Evolutionary conservation across 2,113 vertebrate species (phyloP).

Genomic region (Scatophagus argus): DNA sequence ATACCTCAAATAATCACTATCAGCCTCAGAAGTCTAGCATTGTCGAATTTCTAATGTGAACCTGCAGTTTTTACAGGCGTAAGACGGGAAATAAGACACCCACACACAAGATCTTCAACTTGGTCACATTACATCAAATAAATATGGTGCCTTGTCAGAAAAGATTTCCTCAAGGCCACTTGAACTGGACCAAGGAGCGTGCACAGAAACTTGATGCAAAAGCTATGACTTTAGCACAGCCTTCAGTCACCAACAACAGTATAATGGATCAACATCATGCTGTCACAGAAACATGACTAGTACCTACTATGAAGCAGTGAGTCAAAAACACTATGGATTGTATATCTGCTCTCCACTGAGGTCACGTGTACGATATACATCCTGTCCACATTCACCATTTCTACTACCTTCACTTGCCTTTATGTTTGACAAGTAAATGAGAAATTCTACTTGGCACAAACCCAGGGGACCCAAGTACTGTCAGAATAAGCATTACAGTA

Average conservation of each 20-base stretch:
- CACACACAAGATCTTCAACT: background rate
- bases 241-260: background rate
- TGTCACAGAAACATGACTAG: slow-evolving; percentile 18
- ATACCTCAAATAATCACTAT: background rate
- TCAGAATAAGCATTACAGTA: slow-evolving; percentile 15
- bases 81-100: background rate
- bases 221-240: background rate
- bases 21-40: background rate
- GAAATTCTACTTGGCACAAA: slow-evolving; percentile 26
- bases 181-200: background rate
- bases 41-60: background rate
- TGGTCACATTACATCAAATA: slow-evolving; percentile 30
- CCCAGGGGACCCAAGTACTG: slow-evolving; percentile 33
- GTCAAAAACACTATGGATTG: background rate
- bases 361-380: background rate
- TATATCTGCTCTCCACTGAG: slow-evolving; percentile 6
- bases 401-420: background rate
- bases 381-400: slow-evolving; percentile 2
- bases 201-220: slow-evolving; percentile 8
- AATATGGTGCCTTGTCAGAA: slow-evolving; percentile 49
- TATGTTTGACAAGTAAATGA: slow-evolving; percentile 44
- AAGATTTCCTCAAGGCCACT: background rate
- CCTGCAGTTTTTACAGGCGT: background rate
- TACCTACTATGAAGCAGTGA: background rate
- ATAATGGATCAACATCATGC: background rate